Evolutionary conservation across 1,140 invertebrate species (phyloP).

Genomic region (Antheraea mylitta): DNA sequence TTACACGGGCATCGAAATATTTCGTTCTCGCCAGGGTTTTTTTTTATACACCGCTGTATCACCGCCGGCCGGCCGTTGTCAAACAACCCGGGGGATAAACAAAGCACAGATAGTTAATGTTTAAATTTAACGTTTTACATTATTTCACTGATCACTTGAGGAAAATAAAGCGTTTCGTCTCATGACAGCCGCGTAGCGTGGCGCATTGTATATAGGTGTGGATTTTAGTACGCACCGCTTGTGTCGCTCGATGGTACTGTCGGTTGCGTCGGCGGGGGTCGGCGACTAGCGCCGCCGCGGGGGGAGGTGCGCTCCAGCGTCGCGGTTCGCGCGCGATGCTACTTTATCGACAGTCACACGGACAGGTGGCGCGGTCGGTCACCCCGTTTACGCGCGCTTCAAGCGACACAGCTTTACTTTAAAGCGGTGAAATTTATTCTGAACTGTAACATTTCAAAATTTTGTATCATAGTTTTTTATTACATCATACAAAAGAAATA

Average conservation of each 20-base stretch:
- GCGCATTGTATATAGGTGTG: slow-evolving; percentile 42
- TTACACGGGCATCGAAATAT: slow-evolving; percentile 65
- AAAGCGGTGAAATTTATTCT: not conserved
- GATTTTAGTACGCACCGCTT: slow-evolving; percentile 45
- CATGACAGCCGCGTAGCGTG: slow-evolving; percentile 62
- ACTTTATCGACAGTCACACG: slow-evolving; percentile 43
- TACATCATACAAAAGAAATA: no score
- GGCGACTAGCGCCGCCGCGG: slow-evolving; percentile 41
- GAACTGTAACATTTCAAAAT: not conserved
- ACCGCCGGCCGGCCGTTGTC: slow-evolving; percentile 59
- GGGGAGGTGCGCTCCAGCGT: slow-evolving; percentile 52
- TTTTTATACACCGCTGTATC: slow-evolving; percentile 61
- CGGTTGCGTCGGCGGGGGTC: slow-evolving; percentile 41
- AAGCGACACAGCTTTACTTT: slow-evolving; percentile 12
- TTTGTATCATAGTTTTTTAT: no score
- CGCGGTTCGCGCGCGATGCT: slow-evolving; percentile 25
- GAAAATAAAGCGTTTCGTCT: slow-evolving; percentile 52
- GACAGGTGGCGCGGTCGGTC: slow-evolving; percentile 48
- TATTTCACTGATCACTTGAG: slow-evolving; percentile 70
- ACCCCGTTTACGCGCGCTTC: slow-evolving; percentile 16
- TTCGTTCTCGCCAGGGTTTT: slow-evolving; percentile 44
- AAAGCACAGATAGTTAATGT: slow-evolving; percentile 32
- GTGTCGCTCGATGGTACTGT: slow-evolving; percentile 68
- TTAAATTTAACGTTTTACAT: slow-evolving; percentile 60
- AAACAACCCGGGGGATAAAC: not conserved